A percentile compares a stretch with the other conserved stretches of the same genome.
phyloP scores from a whole-genome alignment of 2,888 invertebrate species.

The Scaeva pyrastri region DNA sequence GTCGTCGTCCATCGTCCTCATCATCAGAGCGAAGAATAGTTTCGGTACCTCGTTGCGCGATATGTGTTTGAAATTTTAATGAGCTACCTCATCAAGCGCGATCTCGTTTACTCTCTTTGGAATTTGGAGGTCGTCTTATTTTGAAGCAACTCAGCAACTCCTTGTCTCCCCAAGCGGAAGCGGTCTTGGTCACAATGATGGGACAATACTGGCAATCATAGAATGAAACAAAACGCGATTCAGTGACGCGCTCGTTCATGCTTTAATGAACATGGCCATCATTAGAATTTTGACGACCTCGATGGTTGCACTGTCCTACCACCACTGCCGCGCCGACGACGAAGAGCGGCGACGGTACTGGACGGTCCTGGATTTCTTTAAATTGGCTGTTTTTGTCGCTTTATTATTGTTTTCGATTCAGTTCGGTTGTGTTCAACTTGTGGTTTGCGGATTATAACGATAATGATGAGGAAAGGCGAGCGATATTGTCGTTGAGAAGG shows the following conservation, averaged over 20 bases:
- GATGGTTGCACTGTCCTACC: slow-evolving; percentile 8
- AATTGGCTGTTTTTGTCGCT: slow-evolving; percentile 52
- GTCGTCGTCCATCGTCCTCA: slow-evolving; percentile 38
- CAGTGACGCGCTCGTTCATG: slow-evolving; percentile 61
- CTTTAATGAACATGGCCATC: slow-evolving; percentile 75
- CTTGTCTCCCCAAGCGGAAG: no score
- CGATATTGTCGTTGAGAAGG: slow-evolving; percentile 4
- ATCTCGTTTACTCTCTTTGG: slow-evolving; percentile 68
- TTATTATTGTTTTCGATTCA: slow-evolving; percentile 19
- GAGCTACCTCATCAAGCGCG: slow-evolving; percentile 68
- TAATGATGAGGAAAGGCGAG: slow-evolving; percentile 53
- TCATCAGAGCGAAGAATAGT: slow-evolving; percentile 59
- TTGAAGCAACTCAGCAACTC: no score
- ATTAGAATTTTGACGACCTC: slow-evolving; percentile 75
- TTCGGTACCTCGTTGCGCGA: slow-evolving; percentile 70
- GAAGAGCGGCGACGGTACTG: no score
- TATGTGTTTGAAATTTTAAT: slow-evolving; percentile 78
- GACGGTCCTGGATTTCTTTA: slow-evolving; percentile 47
- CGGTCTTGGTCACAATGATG: neutral
- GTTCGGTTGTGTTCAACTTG: neutral
- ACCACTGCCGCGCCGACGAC: no score
- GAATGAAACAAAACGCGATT: slow-evolving; percentile 48
- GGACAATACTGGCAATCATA: slow-evolving; percentile 41
- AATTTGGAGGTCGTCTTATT: slow-evolving; percentile 55
- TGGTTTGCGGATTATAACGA: slow-evolving; percentile 60